Conservation (phyloP, 2,113 vertebrate genomes). For the Himantopus leucocephalus region DNA sequence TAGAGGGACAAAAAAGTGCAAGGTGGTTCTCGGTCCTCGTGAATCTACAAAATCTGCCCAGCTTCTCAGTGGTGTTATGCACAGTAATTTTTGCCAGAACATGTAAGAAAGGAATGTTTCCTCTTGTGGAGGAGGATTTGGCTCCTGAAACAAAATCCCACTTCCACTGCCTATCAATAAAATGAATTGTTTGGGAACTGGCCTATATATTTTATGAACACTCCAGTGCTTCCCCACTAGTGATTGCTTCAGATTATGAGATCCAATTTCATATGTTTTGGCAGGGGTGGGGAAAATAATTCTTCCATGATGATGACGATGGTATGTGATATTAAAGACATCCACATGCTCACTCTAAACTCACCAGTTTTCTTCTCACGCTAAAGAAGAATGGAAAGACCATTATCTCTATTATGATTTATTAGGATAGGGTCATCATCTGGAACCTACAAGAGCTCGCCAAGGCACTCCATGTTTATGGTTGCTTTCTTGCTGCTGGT, state of each 20-base stretch:
- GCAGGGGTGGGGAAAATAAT: not conserved
- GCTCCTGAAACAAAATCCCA: not conserved
- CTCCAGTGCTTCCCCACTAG: not conserved
- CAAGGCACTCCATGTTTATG: not conserved
- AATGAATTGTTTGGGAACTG: not conserved
- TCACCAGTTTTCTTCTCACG: not conserved
- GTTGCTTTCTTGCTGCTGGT: not conserved
- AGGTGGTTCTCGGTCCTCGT: not conserved
- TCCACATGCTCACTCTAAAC: not conserved
- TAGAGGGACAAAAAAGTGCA: not conserved
- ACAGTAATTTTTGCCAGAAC: not conserved
- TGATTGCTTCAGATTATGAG: not conserved
- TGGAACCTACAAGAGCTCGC: not conserved
- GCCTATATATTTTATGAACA: not conserved
- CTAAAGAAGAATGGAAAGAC: not conserved
- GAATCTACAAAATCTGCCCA: not conserved
- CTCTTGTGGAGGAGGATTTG: not conserved
- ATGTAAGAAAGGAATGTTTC: not conserved
- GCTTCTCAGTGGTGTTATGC: not conserved
- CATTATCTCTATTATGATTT: not conserved
- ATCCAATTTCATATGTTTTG: not conserved
- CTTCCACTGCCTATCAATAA: not conserved
- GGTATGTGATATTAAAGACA: not conserved
- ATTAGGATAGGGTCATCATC: not conserved
- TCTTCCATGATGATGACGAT: fast-evolving